Evolutionary conservation across 2,888 invertebrate species (phyloP).

Genomic region (Ceraclea dissimilis): DNA sequence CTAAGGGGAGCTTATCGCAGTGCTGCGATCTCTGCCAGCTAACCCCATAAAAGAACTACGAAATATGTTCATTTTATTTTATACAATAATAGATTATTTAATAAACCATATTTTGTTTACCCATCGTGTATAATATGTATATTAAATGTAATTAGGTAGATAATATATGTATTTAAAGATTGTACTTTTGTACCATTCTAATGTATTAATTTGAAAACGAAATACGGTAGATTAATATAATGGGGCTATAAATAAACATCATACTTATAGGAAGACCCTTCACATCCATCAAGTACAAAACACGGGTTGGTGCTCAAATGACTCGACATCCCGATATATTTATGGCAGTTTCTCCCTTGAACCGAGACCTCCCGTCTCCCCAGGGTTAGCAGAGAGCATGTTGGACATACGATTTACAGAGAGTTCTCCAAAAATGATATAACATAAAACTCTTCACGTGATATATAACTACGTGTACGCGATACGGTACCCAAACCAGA

Average conservation of each 20-base stretch:
- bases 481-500: background rate
- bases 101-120: too few species aligned
- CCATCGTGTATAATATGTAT: too few species aligned
- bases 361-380: constrained; percentile 2
- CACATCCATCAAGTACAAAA: constrained; percentile 2
- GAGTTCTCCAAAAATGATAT: constrained; percentile 7
- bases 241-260: background rate
- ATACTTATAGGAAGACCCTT: background rate
- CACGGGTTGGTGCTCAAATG: constrained; percentile 3
- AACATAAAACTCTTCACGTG: background rate
- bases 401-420: constrained; percentile 3
- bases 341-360: constrained; percentile 5
- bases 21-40: too few species aligned
- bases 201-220: background rate
- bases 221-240: constrained; percentile 1
- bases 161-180: too few species aligned
- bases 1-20: too few species aligned
- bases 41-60: too few species aligned
- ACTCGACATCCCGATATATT: constrained; percentile 11
- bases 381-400: background rate
- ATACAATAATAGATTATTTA: too few species aligned
- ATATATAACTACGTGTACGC: constrained; percentile 1
- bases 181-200: too few species aligned
- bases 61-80: too few species aligned
- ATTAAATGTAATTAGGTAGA: too few species aligned